phyloP scores from a whole-genome alignment of 2,797 vertebrate genomes.

The Anas georgica region DNA sequence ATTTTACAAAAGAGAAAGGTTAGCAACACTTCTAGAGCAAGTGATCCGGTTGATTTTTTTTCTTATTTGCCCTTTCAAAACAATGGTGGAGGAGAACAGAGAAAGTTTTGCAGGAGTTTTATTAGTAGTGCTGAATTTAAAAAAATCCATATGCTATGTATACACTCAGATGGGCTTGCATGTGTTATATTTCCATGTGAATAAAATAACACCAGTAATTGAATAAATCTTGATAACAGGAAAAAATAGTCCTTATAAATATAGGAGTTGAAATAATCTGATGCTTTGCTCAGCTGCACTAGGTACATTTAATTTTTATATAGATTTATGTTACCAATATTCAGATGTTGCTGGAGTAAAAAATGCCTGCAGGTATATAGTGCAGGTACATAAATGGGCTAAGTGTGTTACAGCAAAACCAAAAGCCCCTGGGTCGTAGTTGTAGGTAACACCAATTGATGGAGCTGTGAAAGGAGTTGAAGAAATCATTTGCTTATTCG shows the following conservation, averaged over 20 bases:
- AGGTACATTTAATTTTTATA: not conserved
- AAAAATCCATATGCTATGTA: not conserved
- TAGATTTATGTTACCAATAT: not conserved
- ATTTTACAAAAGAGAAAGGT: not conserved
- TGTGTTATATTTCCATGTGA: not conserved
- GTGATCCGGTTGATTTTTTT: not conserved
- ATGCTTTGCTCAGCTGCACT: not conserved
- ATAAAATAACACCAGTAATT: not conserved
- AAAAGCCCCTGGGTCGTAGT: accelerated
- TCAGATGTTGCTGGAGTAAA: not conserved
- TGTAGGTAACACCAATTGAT: not conserved
- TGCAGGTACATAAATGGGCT: not conserved
- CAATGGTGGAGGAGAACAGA: not conserved
- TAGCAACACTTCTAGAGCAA: not conserved
- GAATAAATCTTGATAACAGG: not conserved
- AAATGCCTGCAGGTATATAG: not conserved
- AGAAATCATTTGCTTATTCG: not conserved
- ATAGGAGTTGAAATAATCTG: not conserved
- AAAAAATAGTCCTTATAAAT: not conserved
- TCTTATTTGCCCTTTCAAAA: accelerated
- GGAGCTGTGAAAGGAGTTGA: not conserved
- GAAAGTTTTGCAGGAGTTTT: not conserved
- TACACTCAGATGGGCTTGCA: not conserved
- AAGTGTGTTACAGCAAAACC: not conserved
- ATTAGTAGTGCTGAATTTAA: not conserved